These are phyloP conservation scores for Elymnias hypermnestra DNA, from an alignment of 1,140 invertebrate genomes.

Conservation along the genomic window DNA sequence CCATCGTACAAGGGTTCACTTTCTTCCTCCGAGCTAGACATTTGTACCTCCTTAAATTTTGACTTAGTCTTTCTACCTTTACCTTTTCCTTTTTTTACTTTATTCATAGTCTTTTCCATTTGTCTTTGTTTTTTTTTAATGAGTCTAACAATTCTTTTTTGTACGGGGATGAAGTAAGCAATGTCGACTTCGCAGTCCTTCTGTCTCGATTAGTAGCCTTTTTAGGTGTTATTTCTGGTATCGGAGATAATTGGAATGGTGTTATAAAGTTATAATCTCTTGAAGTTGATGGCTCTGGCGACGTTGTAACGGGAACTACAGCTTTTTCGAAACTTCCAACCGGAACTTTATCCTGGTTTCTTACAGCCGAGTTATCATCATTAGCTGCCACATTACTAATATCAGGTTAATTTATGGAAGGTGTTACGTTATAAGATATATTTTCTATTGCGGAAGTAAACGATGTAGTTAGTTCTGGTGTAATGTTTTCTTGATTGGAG, in stretches of 20 bases:
- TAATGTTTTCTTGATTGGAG: conserved; percentile 1
- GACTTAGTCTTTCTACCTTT: not conserved
- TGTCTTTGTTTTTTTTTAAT: conserved; percentile 3
- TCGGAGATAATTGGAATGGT: conserved; percentile 19
- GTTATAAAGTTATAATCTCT: conserved; percentile 24
- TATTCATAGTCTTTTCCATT: not conserved
- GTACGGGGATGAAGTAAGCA: conserved; percentile 23
- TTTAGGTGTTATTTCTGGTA: conserved; percentile 20
- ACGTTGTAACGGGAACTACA: too few species aligned
- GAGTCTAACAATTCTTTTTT: conserved; percentile 26
- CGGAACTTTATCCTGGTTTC: too few species aligned
- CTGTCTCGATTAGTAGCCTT: conserved; percentile 24
- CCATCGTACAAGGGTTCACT: conserved; percentile 1
- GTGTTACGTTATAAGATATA: too few species aligned
- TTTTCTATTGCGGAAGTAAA: too few species aligned
- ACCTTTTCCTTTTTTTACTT: not conserved
- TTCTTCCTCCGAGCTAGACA: conserved; percentile 4
- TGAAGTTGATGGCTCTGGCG: conserved; percentile 20
- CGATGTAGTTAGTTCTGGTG: conserved; percentile 17
- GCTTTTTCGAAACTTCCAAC: too few species aligned
- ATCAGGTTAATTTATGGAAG: too few species aligned
- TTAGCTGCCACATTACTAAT: too few species aligned
- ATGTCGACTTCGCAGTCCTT: conserved; percentile 19
- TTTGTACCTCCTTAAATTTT: not conserved
- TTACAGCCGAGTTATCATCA: too few species aligned